Base-by-base conservation (phyloP, 2,113 vertebrate genomes). In the Thinocorus orbignyianus region DNA sequence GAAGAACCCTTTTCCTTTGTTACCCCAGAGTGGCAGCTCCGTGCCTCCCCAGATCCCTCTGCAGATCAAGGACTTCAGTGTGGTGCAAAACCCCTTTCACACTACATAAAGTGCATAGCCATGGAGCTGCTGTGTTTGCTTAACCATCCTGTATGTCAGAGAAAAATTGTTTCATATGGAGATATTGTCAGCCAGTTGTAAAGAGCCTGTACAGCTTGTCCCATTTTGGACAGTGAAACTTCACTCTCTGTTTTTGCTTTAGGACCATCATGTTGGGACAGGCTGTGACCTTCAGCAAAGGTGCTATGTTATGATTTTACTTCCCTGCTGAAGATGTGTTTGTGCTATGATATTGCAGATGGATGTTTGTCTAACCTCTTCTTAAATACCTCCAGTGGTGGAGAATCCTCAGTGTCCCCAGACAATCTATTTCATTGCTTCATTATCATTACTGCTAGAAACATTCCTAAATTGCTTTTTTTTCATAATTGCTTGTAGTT, bases 401-500 rank as follows among this genome's bases (percentile, higher is more conserved):
- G 90, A 91, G 83, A 95, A 93, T 71, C 71, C 79, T 70, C 86
- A 92, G 54, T 49, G 30, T 92, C 83, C 92, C 91, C 69, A 92
- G 94, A 94, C 88, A 95, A 93, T 88, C 83, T 93, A 78, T 84
- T 86, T 92, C 80, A 86, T 74, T 78, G 46, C 83, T 93, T 95
- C 94, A 88, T 96, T 93, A 95, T 93, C 83, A 71, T 93, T 92
- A 68, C 80, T 71, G 46, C 60, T 64, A 71, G 60, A 84, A 95
- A 96, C n/a, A 48, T 92, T 71, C 54, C 80, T 86, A 95, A 88
- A 95, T 51, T 39, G 11, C 13, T 39, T 92, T 93, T 93, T 86
- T 88, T 66, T 86, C 51, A 71, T 88, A 97, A 93, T 90, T 70
- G 33, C 24, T 88, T 92, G 51, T 86, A 82, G 66, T 80, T 88